phyloP scores from a whole-genome alignment of 2,888 invertebrate genomes.

The Tiliacea aurago region DNA sequence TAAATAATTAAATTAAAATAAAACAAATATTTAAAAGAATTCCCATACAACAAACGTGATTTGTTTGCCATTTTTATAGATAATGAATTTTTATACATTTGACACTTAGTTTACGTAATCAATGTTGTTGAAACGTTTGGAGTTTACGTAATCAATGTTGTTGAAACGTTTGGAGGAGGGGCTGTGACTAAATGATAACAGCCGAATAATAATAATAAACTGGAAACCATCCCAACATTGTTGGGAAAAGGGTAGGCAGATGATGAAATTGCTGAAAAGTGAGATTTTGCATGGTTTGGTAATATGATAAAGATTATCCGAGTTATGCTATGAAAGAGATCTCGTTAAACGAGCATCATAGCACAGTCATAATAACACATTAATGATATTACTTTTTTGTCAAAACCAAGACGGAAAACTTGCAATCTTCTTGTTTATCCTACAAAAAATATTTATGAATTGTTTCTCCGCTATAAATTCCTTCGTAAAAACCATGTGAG shows the following conservation, averaged over 20 bases:
- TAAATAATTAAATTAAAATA: no score
- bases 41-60: no score
- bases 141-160: neutral
- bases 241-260: neutral
- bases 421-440: conserved; percentile 33
- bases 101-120: neutral
- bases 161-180: neutral
- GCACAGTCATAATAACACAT: no score
- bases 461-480: conserved; percentile 53
- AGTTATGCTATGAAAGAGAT: neutral
- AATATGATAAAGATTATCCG: neutral
- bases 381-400: neutral
- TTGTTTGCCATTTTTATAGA: no score
- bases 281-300: neutral
- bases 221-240: neutral
- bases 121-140: neutral
- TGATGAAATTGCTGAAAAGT: neutral
- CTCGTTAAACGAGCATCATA: neutral
- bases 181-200: neutral
- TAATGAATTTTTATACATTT: no score
- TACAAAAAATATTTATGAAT: conserved; percentile 50
- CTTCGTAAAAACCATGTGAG: conserved; percentile 65
- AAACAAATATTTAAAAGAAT: no score
- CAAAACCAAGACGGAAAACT: conserved; percentile 3
- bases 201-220: neutral